phyloP scores from a whole-genome alignment of 2,888 invertebrate genomes.

The Maniola hyperantus region DNA sequence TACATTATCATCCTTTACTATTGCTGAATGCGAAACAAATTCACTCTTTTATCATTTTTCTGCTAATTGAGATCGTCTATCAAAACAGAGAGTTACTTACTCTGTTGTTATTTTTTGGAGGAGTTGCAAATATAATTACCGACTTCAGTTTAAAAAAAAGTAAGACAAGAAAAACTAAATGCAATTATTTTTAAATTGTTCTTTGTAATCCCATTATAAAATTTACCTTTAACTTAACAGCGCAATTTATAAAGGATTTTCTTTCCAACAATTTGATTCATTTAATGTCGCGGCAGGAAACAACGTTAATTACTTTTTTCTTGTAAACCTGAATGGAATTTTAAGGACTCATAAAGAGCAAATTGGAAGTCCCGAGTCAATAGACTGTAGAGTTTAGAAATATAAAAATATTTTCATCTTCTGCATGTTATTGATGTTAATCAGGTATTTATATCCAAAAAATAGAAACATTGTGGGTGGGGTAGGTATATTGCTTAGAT shows the following conservation, averaged over 20 bases:
- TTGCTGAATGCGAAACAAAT: too few relatives aligned
- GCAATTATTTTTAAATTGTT: constrained; percentile 22
- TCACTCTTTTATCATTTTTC: too few relatives aligned
- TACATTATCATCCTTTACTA: too few relatives aligned
- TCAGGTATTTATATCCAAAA: too few relatives aligned
- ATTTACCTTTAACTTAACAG: constrained; percentile 33
- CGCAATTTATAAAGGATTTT: constrained; percentile 49
- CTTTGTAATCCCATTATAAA: constrained; percentile 27
- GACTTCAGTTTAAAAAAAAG: too few relatives aligned
- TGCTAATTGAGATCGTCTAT: too few relatives aligned
- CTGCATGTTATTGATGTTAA: too few relatives aligned
- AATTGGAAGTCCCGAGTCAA: constrained; percentile 33
- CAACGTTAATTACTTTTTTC: constrained; percentile 68
- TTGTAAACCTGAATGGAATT: constrained; percentile 56
- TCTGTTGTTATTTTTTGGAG: too few relatives aligned
- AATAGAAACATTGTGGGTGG: too few relatives aligned
- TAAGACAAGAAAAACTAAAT: constrained; percentile 5
- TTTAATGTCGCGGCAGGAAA: constrained; percentile 56
- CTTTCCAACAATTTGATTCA: constrained; percentile 58
- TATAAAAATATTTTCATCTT: background rate
- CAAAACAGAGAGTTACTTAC: too few relatives aligned
- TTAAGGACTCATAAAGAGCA: constrained; percentile 51
- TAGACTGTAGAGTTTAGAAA: background rate
- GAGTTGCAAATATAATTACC: too few relatives aligned
- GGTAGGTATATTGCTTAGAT: too few relatives aligned